These are phyloP conservation scores for Shargacucullia verbasci DNA, from an alignment of 2,888 invertebrate species.

Conservation along the genomic window DNA sequence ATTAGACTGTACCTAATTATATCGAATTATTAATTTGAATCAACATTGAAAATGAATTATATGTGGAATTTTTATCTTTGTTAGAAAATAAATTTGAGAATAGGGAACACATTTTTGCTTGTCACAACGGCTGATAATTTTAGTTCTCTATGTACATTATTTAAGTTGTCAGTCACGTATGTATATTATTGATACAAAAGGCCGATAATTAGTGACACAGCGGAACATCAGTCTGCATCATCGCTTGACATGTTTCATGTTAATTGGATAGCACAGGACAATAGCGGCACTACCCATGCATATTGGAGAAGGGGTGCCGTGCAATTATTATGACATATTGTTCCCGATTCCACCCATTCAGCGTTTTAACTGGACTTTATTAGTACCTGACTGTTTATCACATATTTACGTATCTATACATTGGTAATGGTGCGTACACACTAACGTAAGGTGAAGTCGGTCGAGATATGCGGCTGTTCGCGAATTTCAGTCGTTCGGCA, in stretches of 20 bases:
- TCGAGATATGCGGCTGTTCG: too few species aligned
- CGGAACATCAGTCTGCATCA: slow-evolving; percentile 76
- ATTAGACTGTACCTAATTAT: too few species aligned
- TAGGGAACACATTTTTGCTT: too few species aligned
- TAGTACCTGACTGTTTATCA: slow-evolving; percentile 53
- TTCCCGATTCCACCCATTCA: slow-evolving; percentile 75
- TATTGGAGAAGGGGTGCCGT: slow-evolving; percentile 65
- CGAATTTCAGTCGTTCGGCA: too few species aligned
- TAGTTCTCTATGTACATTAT: slow-evolving; percentile 24
- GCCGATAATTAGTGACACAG: slow-evolving; percentile 79
- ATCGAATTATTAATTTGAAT: too few species aligned
- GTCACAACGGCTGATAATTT: too few species aligned
- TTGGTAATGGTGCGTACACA: background rate
- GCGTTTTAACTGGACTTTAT: slow-evolving; percentile 67
- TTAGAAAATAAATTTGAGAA: too few species aligned
- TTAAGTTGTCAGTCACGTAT: slow-evolving; percentile 43
- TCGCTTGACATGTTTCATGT: slow-evolving; percentile 83
- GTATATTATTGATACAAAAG: slow-evolving; percentile 67
- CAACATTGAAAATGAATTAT: too few species aligned
- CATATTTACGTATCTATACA: slow-evolving; percentile 13
- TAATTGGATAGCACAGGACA: slow-evolving; percentile 84
- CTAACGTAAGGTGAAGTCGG: too few species aligned
- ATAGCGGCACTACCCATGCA: slow-evolving; percentile 73
- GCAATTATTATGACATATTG: slow-evolving; percentile 84
- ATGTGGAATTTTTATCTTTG: too few species aligned